Evolutionary conservation across 2,888 invertebrate genomes (phyloP).

Genomic region (Caenorhabditis sp.): DNA sequence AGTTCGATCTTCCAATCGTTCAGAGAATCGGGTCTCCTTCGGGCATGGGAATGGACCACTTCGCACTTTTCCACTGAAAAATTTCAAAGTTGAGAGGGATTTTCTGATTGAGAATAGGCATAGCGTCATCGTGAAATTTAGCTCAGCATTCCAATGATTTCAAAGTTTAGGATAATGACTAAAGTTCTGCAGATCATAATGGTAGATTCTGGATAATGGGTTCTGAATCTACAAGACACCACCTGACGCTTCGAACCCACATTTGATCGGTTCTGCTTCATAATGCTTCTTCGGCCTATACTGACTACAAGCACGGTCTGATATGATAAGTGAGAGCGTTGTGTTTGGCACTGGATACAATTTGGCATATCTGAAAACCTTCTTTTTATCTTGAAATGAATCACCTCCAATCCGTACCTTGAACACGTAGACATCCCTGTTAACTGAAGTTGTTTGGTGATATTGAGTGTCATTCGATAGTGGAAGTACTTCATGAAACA

Average conservation of each 20-base stretch:
- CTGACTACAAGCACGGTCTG: constrained; percentile 65
- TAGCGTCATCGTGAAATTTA: no score
- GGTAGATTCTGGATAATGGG: not conserved
- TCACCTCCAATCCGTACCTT: constrained; percentile 46
- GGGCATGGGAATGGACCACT: constrained; percentile 51
- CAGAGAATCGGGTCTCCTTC: constrained; percentile 55
- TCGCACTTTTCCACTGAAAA: constrained; percentile 69
- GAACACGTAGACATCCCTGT: constrained; percentile 66
- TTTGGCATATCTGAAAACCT: constrained; percentile 68
- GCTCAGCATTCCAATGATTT: no score
- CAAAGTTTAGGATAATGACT: no score
- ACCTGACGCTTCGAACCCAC: constrained; percentile 54
- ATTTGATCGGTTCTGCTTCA: constrained; percentile 63
- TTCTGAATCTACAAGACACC: no score
- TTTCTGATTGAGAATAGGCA: not conserved
- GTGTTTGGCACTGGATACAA: constrained; percentile 69
- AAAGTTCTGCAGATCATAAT: not conserved
- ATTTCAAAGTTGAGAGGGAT: not conserved
- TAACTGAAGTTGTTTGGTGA: constrained; percentile 69
- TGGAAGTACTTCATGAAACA: constrained; percentile 67
- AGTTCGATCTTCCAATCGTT: constrained; percentile 59
- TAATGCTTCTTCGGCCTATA: constrained; percentile 56
- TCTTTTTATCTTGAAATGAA: not conserved
- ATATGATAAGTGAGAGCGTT: constrained; percentile 69
- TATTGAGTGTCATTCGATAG: constrained; percentile 65